Conservation (phyloP, 2,888 invertebrate species). For the Eulithis testata region DNA sequence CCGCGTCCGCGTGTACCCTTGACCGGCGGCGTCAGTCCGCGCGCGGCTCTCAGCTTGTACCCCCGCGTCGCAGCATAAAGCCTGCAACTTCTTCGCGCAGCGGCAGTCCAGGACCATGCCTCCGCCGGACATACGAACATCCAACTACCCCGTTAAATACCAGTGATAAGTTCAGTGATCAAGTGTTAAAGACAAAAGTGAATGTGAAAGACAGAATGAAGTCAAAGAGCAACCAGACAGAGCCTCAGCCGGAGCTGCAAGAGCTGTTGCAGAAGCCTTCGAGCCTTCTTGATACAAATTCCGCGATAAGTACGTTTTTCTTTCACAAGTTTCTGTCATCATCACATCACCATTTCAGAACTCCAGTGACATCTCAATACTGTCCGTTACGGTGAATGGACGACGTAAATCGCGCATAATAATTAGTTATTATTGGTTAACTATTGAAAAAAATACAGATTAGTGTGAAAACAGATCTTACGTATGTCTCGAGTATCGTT, state of each 20-base stretch:
- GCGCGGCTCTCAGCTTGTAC: constrained; percentile 68
- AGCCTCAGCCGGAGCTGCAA: constrained; percentile 70
- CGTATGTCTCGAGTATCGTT: constrained; percentile 40
- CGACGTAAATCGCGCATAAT: constrained; percentile 58
- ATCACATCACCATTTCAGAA: constrained; percentile 44
- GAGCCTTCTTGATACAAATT: constrained; percentile 60
- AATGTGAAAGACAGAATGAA: constrained; percentile 65
- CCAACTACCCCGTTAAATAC: constrained; percentile 19
- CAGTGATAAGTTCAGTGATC: constrained; percentile 38
- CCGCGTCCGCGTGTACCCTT: constrained; percentile 65
- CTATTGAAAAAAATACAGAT: constrained; percentile 48
- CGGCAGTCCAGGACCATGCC: constrained; percentile 64
- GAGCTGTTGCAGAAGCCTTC: constrained; percentile 72
- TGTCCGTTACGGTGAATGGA: constrained; percentile 68
- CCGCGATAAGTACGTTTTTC: constrained; percentile 71
- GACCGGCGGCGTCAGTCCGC: constrained; percentile 74
- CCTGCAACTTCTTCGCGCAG: constrained; percentile 44
- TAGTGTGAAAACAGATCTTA: constrained; percentile 35
- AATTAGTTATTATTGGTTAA: constrained; percentile 54
- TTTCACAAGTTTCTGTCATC: constrained; percentile 49
- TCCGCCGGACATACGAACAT: constrained; percentile 44
- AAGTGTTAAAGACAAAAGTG: constrained; percentile 39
- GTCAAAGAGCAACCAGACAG: constrained; percentile 55
- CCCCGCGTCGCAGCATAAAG: constrained; percentile 70
- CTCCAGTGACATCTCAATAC: constrained; percentile 63